These are phyloP conservation scores for Phoenicopterus ruber DNA, from an alignment of 2,113 vertebrate genomes.

Conservation along the genomic window DNA sequence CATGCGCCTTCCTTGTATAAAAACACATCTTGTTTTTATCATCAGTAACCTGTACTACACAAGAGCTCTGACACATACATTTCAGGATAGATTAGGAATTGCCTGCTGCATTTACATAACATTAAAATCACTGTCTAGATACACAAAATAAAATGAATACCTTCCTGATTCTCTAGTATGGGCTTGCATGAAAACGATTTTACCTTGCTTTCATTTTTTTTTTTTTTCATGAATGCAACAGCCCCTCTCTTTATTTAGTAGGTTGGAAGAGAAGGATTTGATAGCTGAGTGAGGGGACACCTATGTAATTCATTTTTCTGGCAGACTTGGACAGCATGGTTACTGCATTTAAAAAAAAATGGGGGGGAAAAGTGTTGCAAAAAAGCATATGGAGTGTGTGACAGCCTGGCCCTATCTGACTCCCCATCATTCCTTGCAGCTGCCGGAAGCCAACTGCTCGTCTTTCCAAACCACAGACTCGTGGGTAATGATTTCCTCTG, in stretches of 20 bases:
- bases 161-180: constrained; percentile 40
- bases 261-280: constrained; percentile 19
- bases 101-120: constrained; percentile 67
- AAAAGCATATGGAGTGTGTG: not conserved
- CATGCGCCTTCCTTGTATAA: constrained; percentile 52
- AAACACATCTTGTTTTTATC: constrained; percentile 72
- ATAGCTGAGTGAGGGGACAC: constrained; percentile 8
- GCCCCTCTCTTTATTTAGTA: not conserved
- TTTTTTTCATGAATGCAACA: not conserved
- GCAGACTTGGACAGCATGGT: not conserved
- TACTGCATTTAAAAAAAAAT: not conserved
- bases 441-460: constrained; percentile 65
- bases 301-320: constrained; percentile 22
- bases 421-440: constrained; percentile 74
- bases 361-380: not conserved
- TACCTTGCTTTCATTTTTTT: not conserved
- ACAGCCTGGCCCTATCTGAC: constrained; percentile 12
- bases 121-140: constrained; percentile 72
- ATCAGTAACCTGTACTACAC: constrained; percentile 65
- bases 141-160: constrained; percentile 63
- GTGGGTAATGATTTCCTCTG: constrained; percentile 55
- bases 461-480: constrained; percentile 73
- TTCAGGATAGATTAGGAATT: constrained; percentile 71
- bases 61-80: constrained; percentile 63
- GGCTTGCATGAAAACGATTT: constrained; percentile 46